Conservation (phyloP, 2,797 vertebrate species). For the Semaprochilodus insignis region DNA sequence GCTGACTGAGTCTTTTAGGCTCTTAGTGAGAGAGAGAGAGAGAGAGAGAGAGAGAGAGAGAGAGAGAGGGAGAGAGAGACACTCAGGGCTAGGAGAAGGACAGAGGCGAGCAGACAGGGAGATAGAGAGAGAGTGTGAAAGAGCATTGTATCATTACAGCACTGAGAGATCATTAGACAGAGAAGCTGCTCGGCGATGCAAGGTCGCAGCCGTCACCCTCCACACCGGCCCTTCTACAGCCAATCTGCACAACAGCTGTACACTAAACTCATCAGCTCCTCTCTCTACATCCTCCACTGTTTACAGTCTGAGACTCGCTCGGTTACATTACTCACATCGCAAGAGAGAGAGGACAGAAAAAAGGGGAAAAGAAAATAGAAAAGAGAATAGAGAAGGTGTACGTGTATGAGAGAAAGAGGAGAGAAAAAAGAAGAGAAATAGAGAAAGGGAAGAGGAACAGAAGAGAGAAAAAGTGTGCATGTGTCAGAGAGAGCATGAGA, state of each 20-base stretch:
- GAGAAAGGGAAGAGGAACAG: no score
- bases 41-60: conserved; percentile 45
- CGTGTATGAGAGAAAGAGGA: neutral
- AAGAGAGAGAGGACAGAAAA: neutral
- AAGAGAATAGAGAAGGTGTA: neutral
- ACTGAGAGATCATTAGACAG: conserved; percentile 83
- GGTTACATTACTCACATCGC: conserved; percentile 6
- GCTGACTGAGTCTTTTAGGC: conserved; percentile 83
- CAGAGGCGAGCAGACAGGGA: conserved; percentile 18
- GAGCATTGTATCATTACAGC: conserved; percentile 78
- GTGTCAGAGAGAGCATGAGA: neutral
- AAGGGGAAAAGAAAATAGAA: neutral
- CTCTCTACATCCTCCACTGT: conserved; percentile 13
- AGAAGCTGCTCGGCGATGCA: conserved; percentile 72
- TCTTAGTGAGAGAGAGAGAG: conserved; percentile 66
- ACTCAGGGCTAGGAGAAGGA: conserved; percentile 47
- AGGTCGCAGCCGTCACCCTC: conserved; percentile 78
- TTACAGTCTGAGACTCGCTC: conserved; percentile 3
- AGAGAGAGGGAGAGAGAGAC: conserved; percentile 12
- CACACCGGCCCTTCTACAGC: neutral
- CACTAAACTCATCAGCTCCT: conserved; percentile 31
- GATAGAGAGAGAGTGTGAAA: conserved; percentile 52
- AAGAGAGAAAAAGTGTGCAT: neutral
- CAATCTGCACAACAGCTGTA: conserved; percentile 70
- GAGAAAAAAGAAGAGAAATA: no score